Evolutionary conservation across 2,888 invertebrate species (phyloP).

Genomic region (Neoitamus cyanurus): DNA sequence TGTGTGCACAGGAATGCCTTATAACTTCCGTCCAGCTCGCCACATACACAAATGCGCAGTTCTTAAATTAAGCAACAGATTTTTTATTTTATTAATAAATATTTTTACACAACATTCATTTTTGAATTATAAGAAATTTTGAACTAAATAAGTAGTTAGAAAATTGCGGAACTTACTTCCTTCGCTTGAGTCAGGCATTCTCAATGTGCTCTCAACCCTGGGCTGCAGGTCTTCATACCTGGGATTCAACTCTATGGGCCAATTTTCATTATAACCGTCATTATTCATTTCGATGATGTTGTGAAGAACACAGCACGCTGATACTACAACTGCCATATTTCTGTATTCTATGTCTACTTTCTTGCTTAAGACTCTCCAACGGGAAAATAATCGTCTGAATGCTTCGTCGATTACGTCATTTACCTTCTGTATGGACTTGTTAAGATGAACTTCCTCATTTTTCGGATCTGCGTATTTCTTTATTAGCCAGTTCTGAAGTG

Average conservation of each 20-base stretch:
- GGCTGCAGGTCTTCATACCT: constrained; percentile 20
- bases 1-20: no score
- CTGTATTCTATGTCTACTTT: constrained; percentile 60
- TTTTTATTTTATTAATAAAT: not conserved
- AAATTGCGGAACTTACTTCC: not conserved
- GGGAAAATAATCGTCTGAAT: constrained; percentile 61
- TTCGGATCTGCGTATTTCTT: constrained; percentile 59
- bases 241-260: constrained; percentile 56
- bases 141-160: constrained; percentile 2
- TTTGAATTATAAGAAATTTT: constrained; percentile 1
- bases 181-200: not conserved
- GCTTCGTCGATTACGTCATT: constrained; percentile 60
- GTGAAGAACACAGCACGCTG: constrained; percentile 62
- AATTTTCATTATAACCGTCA: constrained; percentile 60
- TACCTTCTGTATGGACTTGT: constrained; percentile 61
- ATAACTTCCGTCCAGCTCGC: not conserved
- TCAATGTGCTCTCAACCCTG: not conserved
- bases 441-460: constrained; percentile 60
- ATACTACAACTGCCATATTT: constrained; percentile 60
- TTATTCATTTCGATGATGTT: constrained; percentile 61
- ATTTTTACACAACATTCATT: not conserved
- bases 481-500: constrained; percentile 61
- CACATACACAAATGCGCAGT: not conserved
- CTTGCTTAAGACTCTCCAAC: constrained; percentile 62
- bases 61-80: not conserved